A percentile compares a stretch with the other conserved stretches of the same genome.
phyloP scores from a whole-genome alignment of 2,888 invertebrate genomes.

The Microctonus hyperodae region DNA sequence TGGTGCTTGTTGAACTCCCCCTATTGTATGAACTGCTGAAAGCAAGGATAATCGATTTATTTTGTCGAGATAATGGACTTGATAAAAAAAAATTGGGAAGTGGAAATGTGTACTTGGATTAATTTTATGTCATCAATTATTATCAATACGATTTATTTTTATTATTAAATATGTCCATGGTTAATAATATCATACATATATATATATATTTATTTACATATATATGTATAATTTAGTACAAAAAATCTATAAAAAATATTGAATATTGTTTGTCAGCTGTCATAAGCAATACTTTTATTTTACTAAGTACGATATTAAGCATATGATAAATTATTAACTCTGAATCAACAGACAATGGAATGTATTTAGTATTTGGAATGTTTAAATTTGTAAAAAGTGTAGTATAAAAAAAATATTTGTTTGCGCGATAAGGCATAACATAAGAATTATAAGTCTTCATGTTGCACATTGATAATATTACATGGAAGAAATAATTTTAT shows the following conservation, averaged over 20 bases:
- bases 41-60: conserved; percentile 28
- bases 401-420: not conserved
- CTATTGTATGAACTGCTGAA: conserved; percentile 50
- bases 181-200: not conserved
- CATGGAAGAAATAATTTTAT: not conserved
- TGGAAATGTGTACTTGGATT: not conserved
- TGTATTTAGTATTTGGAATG: conserved; percentile 1
- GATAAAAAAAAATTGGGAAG: not conserved
- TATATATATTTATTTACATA: not conserved
- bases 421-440: not conserved
- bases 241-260: not conserved
- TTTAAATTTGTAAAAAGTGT: not conserved
- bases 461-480: not conserved
- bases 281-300: not conserved
- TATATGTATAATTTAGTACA: not conserved
- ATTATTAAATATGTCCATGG: not conserved
- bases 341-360: not conserved
- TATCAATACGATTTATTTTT: not conserved
- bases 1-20: conserved; percentile 37
- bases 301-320: not conserved
- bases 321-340: not conserved
- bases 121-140: not conserved
- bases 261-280: not conserved
- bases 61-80: not conserved
- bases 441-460: not conserved